These are phyloP conservation scores for Cynopterus sphinx DNA, from an alignment of 2,797 vertebrate genomes.

Conservation along the genomic window DNA sequence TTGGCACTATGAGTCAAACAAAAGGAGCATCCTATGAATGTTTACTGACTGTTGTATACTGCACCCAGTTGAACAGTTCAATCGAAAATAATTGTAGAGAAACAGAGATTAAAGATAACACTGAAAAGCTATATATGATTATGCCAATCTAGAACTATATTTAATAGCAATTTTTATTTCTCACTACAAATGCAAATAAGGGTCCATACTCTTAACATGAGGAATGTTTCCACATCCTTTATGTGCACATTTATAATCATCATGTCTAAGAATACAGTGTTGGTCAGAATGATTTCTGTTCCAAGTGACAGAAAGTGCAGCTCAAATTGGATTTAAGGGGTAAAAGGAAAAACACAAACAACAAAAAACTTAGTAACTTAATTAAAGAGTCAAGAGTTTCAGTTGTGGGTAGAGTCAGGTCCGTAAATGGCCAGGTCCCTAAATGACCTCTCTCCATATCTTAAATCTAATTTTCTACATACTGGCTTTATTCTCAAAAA, in stretches of 20 bases:
- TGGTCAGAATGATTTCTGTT: not conserved
- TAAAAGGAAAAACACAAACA: not conserved
- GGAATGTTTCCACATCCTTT: not conserved
- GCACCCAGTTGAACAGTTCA: not conserved
- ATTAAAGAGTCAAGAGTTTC: not conserved
- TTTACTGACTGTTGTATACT: not conserved
- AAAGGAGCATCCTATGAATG: constrained; percentile 39
- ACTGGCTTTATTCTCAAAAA: constrained; percentile 5
- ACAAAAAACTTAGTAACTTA: not conserved
- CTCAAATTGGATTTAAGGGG: not conserved
- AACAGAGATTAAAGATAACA: constrained; percentile 24
- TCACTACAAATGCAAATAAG: constrained; percentile 22
- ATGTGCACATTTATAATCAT: not conserved
- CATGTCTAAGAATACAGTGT: not conserved
- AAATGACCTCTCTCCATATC: not conserved
- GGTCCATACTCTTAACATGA: not conserved
- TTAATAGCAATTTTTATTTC: constrained; percentile 43
- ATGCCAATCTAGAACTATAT: not conserved
- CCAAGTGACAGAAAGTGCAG: not conserved
- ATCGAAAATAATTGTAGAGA: constrained; percentile 13
- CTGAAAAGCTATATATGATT: not conserved
- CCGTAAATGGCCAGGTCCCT: not conserved
- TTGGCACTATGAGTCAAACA: not conserved
- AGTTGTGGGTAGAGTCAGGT: not conserved
- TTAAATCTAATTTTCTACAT: not conserved